These are phyloP conservation scores for Synchiropus splendidus DNA, from an alignment of 2,113 vertebrate species.

Conservation along the genomic window DNA sequence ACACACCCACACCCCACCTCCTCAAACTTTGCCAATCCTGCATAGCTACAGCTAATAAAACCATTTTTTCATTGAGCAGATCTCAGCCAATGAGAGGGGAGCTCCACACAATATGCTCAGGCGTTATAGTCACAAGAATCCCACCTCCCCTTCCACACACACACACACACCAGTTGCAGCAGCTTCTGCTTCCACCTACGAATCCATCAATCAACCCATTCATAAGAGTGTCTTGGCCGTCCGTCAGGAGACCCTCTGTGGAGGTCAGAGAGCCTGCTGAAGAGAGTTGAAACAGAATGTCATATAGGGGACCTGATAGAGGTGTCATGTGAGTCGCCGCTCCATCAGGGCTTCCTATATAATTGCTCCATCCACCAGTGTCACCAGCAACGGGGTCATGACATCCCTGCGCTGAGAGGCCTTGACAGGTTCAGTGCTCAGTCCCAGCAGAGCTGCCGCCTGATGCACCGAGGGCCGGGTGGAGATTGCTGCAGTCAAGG, in stretches of 20 bases:
- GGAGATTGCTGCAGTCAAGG: slow-evolving; percentile 5
- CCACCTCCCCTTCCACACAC: slow-evolving; percentile 13
- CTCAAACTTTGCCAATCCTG: slow-evolving; percentile 11
- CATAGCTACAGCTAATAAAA: slow-evolving; percentile 31
- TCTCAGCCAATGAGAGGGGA: slow-evolving; percentile 31
- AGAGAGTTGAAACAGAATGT: slow-evolving; percentile 16
- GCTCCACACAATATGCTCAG: slow-evolving; percentile 18
- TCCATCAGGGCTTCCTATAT: slow-evolving; percentile 8
- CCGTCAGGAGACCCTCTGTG: slow-evolving; percentile 34
- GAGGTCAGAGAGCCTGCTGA: slow-evolving; percentile 37
- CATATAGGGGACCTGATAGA: slow-evolving; percentile 16
- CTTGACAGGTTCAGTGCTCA: slow-evolving; percentile 16
- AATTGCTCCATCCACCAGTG: slow-evolving; percentile 3
- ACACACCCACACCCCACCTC: not conserved
- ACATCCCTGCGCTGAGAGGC: slow-evolving; percentile 52
- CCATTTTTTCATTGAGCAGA: slow-evolving; percentile 14
- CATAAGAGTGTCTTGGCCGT: slow-evolving; percentile 33
- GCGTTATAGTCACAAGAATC: slow-evolving; percentile 21
- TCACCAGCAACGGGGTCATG: slow-evolving; percentile 10
- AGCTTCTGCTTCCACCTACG: slow-evolving; percentile 21
- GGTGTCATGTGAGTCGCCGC: slow-evolving; percentile 7
- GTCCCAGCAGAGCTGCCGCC: slow-evolving; percentile 3
- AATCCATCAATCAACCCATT: slow-evolving; percentile 41
- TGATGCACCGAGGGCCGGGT: slow-evolving; percentile 10
- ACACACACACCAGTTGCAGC: slow-evolving; percentile 11